These are phyloP conservation scores for Caenorhabditis doughertyi DNA, from an alignment of 2,888 invertebrate genomes.

Conservation along the genomic window DNA sequence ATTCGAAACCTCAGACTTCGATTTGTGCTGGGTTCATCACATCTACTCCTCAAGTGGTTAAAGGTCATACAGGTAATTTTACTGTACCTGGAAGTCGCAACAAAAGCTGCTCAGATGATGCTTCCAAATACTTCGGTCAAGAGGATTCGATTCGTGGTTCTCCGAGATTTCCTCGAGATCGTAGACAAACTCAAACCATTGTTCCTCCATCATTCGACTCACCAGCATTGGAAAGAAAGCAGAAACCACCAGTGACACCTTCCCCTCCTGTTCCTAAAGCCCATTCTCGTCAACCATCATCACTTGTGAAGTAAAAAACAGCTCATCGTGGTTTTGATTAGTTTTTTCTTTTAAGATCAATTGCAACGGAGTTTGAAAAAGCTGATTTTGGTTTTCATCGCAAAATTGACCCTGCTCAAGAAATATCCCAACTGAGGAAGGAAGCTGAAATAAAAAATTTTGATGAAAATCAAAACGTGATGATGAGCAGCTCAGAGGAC, in stretches of 20 bases:
- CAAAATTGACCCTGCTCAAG: constrained; percentile 52
- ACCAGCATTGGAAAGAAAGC: constrained; percentile 39
- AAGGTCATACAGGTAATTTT: not conserved
- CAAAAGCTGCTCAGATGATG: constrained; percentile 5
- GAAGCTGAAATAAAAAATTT: constrained; percentile 23
- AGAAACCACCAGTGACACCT: constrained; percentile 17
- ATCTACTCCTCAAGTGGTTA: constrained; percentile 41
- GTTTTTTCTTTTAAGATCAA: constrained; percentile 7
- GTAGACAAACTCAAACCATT: constrained; percentile 46
- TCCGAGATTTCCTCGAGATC: constrained; percentile 37
- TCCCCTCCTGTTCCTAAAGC: constrained; percentile 7
- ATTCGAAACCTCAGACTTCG: not conserved
- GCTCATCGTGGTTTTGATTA: not conserved
- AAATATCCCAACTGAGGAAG: constrained; percentile 42
- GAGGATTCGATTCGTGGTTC: constrained; percentile 44
- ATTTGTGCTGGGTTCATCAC: constrained; percentile 46
- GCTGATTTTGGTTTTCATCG: constrained; percentile 53
- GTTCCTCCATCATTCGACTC: constrained; percentile 48
- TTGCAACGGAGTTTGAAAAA: constrained; percentile 54
- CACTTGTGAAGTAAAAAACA: constrained; percentile 22
- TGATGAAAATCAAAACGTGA: constrained; percentile 54
- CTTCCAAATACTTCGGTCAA: constrained; percentile 42
- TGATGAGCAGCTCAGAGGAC: not conserved
- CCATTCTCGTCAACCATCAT: not conserved
- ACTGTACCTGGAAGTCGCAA: too few relatives aligned